These are phyloP conservation scores for Craniophora ligustri DNA, from an alignment of 2,888 invertebrate species.

Conservation along the genomic window DNA sequence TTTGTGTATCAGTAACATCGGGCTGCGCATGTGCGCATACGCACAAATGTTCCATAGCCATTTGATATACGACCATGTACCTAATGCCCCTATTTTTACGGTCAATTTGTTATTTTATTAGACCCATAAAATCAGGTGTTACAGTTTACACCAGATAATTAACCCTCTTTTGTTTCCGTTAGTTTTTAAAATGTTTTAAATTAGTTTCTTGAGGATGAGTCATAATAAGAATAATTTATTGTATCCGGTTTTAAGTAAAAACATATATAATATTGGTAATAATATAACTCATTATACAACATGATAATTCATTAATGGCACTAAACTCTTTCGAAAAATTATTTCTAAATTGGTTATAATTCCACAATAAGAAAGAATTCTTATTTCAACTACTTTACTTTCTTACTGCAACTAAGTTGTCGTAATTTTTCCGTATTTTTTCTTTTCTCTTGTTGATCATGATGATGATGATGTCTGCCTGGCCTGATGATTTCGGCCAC, in stretches of 20 bases:
- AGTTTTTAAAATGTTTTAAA: slow-evolving; percentile 22
- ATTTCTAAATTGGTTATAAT: too few relatives aligned
- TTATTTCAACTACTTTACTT: too few relatives aligned
- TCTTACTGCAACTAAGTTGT: too few relatives aligned
- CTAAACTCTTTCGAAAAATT: too few relatives aligned
- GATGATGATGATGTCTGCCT: too few relatives aligned
- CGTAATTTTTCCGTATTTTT: too few relatives aligned
- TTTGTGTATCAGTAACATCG: slow-evolving; percentile 62
- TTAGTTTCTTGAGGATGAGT: slow-evolving; percentile 29
- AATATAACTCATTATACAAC: too few relatives aligned
- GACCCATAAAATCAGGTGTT: slow-evolving; percentile 74
- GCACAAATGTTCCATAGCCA: slow-evolving; percentile 66
- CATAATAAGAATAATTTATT: not conserved
- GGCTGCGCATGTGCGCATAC: slow-evolving; percentile 57
- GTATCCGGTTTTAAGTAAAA: slow-evolving; percentile 4
- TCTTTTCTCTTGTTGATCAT: too few relatives aligned
- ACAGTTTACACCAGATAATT: slow-evolving; percentile 61
- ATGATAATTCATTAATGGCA: too few relatives aligned
- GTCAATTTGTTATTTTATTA: slow-evolving; percentile 71
- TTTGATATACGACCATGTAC: slow-evolving; percentile 61
- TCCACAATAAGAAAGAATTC: too few relatives aligned
- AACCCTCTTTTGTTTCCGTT: slow-evolving; percentile 35
- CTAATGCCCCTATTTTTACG: slow-evolving; percentile 58
- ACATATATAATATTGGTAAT: too few relatives aligned
- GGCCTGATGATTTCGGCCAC: too few relatives aligned